Evolutionary conservation across 2,888 invertebrate genomes (phyloP).

Genomic region (Athalia circularis): DNA sequence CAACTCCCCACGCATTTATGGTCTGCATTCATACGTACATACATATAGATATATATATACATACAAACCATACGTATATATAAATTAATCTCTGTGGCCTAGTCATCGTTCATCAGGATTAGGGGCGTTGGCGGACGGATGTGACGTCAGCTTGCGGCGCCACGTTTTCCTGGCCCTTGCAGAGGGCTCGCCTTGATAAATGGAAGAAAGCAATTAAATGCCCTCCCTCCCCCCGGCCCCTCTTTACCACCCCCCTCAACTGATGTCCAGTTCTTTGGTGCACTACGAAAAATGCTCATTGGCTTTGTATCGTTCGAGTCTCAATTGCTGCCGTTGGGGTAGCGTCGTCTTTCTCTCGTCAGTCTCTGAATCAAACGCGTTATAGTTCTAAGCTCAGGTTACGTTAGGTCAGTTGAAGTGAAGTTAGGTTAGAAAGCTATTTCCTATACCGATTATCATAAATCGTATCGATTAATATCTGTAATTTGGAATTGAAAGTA

Average conservation of each 20-base stretch:
- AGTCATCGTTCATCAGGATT: constrained; percentile 43
- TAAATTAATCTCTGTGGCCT: constrained; percentile 39
- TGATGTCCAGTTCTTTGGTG: background rate
- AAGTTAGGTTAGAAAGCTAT: too few relatives aligned
- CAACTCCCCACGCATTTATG: background rate
- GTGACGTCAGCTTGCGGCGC: constrained; percentile 40
- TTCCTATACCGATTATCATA: too few relatives aligned
- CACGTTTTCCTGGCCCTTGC: constrained; percentile 5
- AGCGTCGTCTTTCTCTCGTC: background rate
- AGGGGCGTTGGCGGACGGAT: constrained; percentile 45
- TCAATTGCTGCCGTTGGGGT: background rate
- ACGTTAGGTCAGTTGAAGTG: too few relatives aligned
- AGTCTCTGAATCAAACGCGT: constrained; percentile 17
- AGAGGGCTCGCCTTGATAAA: constrained; percentile 42
- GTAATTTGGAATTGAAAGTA: too few relatives aligned
- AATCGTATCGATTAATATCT: too few relatives aligned
- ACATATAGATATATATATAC: constrained; percentile 18
- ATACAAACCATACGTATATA: background rate
- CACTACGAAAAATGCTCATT: constrained; percentile 29
- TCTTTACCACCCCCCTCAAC: too few relatives aligned
- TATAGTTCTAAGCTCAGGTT: too few relatives aligned
- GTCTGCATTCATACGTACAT: background rate
- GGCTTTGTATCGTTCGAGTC: constrained; percentile 16
- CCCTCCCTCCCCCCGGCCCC: constrained; percentile 8
- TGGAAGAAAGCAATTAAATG: constrained; percentile 45